Percentiles rank a stretch among this genome's conserved stretches.
These are phyloP conservation scores for Ophiothrix spiculata DNA, from an alignment of 35 echinoderm and acorn worm genomes.

Conservation along the genomic window DNA sequence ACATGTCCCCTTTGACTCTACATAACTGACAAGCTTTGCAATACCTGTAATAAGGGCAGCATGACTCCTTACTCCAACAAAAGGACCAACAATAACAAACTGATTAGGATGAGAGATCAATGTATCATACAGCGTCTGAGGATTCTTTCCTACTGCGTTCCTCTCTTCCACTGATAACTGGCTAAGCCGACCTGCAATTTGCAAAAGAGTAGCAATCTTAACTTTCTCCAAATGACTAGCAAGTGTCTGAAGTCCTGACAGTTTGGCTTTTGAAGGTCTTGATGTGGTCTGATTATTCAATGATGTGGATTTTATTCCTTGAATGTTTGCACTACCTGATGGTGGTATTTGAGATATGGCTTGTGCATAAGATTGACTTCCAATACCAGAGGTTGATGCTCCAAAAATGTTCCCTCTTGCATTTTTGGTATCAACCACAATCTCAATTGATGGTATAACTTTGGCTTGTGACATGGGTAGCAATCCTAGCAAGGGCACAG, in stretches of 20 bases:
- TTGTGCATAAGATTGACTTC: neutral
- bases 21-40: neutral
- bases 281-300: neutral
- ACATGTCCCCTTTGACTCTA: neutral
- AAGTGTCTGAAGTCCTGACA: neutral
- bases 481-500: neutral
- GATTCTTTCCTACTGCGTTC: neutral
- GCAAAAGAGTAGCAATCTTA: neutral
- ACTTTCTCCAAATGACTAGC: neutral
- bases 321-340: too few relatives aligned
- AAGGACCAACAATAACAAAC: neutral
- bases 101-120: neutral
- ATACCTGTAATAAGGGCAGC: neutral
- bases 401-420: neutral
- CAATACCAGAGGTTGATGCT: neutral
- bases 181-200: neutral
- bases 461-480: neutral
- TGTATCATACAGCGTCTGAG: neutral
- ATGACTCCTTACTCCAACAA: neutral
- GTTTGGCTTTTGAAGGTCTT: neutral
- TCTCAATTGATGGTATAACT: conserved; percentile 4
- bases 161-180: neutral
- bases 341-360: too few relatives aligned
- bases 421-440: neutral
- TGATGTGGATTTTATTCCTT: neutral